Evolutionary conservation across 2,113 vertebrate species (phyloP).

Genomic region (Thalassoma bifasciatum): DNA sequence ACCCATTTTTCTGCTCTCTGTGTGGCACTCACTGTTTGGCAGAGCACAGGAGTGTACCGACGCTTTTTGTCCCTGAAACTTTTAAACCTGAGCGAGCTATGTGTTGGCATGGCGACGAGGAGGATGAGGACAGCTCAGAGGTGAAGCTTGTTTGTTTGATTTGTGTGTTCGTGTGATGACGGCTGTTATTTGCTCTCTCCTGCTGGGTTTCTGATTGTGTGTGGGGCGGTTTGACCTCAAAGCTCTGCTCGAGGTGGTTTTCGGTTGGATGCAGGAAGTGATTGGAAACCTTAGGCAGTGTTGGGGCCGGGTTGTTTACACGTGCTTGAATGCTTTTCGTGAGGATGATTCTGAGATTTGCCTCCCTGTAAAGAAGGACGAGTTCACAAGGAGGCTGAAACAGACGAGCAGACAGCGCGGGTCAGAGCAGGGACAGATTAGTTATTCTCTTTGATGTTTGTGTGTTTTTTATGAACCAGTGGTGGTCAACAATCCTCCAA

Average conservation of each 20-base stretch:
- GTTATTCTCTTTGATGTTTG: conserved; percentile 15
- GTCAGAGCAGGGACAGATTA: conserved; percentile 31
- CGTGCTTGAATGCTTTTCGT: not conserved
- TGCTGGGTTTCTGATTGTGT: conserved; percentile 23
- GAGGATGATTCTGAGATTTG: not conserved
- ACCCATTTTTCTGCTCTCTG: conserved; percentile 31
- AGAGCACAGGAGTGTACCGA: not conserved
- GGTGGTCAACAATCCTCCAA: not conserved
- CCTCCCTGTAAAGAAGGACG: not conserved
- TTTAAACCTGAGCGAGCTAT: conserved; percentile 46
- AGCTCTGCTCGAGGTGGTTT: not conserved
- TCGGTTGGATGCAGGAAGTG: not conserved
- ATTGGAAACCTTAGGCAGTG: not conserved
- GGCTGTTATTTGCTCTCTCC: conserved; percentile 17
- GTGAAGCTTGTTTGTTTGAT: conserved; percentile 66
- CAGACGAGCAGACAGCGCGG: conserved; percentile 6
- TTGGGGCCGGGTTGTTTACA: not conserved
- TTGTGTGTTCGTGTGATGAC: conserved; percentile 55
- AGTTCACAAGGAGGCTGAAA: not conserved
- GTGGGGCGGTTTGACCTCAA: not conserved
- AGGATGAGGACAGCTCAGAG: conserved; percentile 76
- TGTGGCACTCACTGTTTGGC: conserved; percentile 42
- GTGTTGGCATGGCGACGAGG: conserved; percentile 83
- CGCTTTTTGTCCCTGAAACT: not conserved
- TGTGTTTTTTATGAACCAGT: not conserved